phyloP scores from a whole-genome alignment of 35 echinoderm and acorn worm species.

The Lytechinus pictus region DNA sequence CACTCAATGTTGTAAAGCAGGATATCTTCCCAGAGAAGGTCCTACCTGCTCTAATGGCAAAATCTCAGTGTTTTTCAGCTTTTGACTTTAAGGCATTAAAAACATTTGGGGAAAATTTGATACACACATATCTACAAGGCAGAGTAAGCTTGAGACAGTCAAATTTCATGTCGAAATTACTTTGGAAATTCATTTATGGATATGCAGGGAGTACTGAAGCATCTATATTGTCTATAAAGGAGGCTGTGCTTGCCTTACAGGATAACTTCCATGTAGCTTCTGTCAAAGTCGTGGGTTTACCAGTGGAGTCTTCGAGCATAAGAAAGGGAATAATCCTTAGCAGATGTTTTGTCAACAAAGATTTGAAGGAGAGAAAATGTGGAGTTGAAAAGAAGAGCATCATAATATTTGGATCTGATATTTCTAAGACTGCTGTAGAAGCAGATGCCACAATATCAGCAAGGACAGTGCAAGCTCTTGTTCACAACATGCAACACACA shows the following conservation, averaged over 20 bases:
- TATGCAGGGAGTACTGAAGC: background rate
- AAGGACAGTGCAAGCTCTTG: background rate
- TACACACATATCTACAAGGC: slow-evolving; percentile 1
- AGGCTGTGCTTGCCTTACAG: background rate
- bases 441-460: background rate
- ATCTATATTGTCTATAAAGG: background rate
- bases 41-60: background rate
- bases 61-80: background rate
- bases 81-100: background rate
- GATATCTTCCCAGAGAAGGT: background rate
- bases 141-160: background rate
- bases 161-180: background rate
- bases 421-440: background rate
- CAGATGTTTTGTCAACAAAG: background rate
- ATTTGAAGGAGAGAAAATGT: background rate
- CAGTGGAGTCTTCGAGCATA: background rate
- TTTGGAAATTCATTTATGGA: background rate
- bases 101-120: slow-evolving; percentile 7
- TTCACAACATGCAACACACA: slow-evolving; percentile 27
- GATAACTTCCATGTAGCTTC: slow-evolving; percentile 6
- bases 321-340: background rate
- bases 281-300: background rate
- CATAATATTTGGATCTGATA: slow-evolving; percentile 18
- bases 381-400: background rate
- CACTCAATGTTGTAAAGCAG: background rate